These are phyloP conservation scores for Melanostoma mellinum DNA, from an alignment of 2,888 invertebrate species.

Conservation along the genomic window DNA sequence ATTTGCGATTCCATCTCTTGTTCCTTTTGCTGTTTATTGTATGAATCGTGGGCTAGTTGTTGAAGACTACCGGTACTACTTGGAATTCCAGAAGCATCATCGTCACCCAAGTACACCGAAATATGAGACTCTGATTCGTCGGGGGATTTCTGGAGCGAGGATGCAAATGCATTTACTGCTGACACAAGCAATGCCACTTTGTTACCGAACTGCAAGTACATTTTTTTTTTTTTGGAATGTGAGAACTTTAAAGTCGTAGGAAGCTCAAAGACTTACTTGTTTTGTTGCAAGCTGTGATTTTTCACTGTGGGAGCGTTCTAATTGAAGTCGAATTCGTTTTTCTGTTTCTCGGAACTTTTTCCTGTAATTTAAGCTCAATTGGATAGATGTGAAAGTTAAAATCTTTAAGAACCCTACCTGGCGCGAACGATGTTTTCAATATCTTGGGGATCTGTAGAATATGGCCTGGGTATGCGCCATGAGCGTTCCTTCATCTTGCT, in stretches of 20 bases:
- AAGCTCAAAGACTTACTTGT: background rate
- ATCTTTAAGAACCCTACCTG: conserved; percentile 75
- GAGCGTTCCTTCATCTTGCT: conserved; percentile 79
- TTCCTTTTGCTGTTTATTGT: conserved; percentile 76
- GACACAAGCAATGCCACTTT: conserved; percentile 1
- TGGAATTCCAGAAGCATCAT: conserved; percentile 57
- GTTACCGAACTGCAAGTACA: conserved; percentile 21
- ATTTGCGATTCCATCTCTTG: conserved; percentile 77
- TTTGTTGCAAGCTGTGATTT: conserved; percentile 50
- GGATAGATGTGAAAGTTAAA: background rate
- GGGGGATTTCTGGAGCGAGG: background rate
- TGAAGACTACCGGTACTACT: conserved; percentile 25
- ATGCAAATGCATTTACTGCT: conserved; percentile 35
- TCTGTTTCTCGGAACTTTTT: conserved; percentile 80
- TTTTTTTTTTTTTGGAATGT: background rate
- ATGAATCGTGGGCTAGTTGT: background rate
- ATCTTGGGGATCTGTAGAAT: conserved; percentile 79
- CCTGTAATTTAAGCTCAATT: conserved; percentile 69
- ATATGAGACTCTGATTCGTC: conserved; percentile 28
- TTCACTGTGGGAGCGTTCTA: conserved; percentile 73
- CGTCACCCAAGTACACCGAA: conserved; percentile 35
- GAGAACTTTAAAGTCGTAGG: background rate
- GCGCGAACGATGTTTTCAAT: conserved; percentile 79
- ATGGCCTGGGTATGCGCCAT: conserved; percentile 76
- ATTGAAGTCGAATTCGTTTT: conserved; percentile 77